Evolutionary conservation across 2,797 vertebrate genomes (phyloP).

Genomic region (Rhabdophis nuchalis): DNA sequence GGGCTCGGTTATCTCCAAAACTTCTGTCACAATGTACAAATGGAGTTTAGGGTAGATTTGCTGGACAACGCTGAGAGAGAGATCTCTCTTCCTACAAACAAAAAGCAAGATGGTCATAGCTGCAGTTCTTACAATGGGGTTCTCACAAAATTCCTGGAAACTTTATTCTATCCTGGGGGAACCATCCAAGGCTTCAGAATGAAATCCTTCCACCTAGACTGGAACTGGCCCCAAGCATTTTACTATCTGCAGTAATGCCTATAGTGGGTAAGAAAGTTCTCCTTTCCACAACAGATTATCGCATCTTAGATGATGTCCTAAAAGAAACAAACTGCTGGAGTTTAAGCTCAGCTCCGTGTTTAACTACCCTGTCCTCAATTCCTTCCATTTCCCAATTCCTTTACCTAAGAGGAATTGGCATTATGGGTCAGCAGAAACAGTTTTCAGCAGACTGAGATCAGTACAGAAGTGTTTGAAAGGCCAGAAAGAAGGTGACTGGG

Average conservation of each 20-base stretch:
- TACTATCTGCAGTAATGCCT: background rate
- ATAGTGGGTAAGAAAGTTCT: background rate
- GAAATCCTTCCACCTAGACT: background rate
- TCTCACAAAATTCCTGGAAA: background rate
- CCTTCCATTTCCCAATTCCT: too few species aligned
- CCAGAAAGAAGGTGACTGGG: too few species aligned
- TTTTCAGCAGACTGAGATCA: background rate
- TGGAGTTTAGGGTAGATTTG: background rate
- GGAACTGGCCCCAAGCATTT: background rate
- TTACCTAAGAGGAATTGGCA: background rate
- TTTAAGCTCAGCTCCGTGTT: background rate
- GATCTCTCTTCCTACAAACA: slow-evolving; percentile 4
- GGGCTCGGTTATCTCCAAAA: slow-evolving; percentile 1
- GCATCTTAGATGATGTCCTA: background rate
- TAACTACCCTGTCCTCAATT: background rate
- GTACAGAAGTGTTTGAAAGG: background rate
- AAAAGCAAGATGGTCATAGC: background rate
- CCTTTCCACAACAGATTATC: background rate
- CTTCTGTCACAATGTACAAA: slow-evolving; percentile 15
- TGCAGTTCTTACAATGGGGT: background rate
- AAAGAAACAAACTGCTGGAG: background rate
- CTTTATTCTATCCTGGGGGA: background rate
- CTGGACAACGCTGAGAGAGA: background rate
- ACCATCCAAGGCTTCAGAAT: background rate
- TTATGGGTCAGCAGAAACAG: background rate